Evolutionary conservation across 2,113 vertebrate genomes (phyloP), one percentile per base, ranked within the genome.

Genomic region (Psammodynastes pulverulentus): DNA sequence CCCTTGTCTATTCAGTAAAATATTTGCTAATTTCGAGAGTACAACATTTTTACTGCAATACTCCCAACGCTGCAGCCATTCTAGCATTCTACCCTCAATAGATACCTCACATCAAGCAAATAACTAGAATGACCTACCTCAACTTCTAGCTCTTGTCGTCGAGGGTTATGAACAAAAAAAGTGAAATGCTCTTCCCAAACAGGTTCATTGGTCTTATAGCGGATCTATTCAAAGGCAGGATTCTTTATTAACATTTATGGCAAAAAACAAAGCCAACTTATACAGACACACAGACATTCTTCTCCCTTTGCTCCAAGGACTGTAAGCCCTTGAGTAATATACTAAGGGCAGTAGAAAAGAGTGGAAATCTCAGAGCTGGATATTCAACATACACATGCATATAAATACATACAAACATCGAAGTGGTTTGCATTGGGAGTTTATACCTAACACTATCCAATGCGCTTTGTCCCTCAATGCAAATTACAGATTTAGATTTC

Each of bases 91-190:
- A 56, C 8, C 21, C 54, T 84, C 34, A 88, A 88, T 5, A 13
- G 2, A 88, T 39, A 84, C 45, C 23, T 49, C n/a, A 49, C 19
- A 3, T 34, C 53, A 24, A 48, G 21, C 19, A 45, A 86, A 67
- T 49, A 91, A 48, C 92, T 5, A 8, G 8, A 93, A 93, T 0
- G 90, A 92, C 90, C 46, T 98, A 99, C 99, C 98, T 99, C 99
- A 0, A 99, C 97, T 95, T 99, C 98, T 88, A 99, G 97, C n/a
- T 99, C 98, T 90, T 99, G 99, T 87, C 62, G 96, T 92, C 96
- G 98, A 85, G 99, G 99, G 95, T 99, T 99, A 96, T 99, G 99
- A 92, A 99, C 96, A 92, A 98, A 98, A 97, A 99, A 99, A 89
- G 98, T 98, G 92, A 99, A 99, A 21, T 98, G 95, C 91, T 99